Conservation (phyloP, 1,140 invertebrate genomes). For the Carposina sasakii region DNA sequence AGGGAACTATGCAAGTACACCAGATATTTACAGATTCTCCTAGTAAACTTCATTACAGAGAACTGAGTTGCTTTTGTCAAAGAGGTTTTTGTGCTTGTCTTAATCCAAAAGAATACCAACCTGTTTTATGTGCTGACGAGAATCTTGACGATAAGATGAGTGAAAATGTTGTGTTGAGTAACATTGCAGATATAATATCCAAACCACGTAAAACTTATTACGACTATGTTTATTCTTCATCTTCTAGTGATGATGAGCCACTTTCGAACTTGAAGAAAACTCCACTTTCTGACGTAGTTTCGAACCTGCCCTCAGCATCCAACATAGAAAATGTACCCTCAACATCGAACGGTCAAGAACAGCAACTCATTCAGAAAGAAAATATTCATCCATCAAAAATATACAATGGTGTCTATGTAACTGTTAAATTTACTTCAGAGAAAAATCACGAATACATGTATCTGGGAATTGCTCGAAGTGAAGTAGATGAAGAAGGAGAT, state of each 20-base stretch:
- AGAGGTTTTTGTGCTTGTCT: constrained; percentile 2
- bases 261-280: constrained; percentile 1
- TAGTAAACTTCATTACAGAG: background rate
- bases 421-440: constrained; percentile 1
- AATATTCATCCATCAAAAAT: constrained; percentile 7
- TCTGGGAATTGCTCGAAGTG: constrained; percentile 8
- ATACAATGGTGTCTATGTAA: constrained; percentile 1
- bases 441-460: constrained; percentile 8
- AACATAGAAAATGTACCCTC: too few relatives aligned
- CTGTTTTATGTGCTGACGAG: background rate
- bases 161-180: background rate
- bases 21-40: constrained; percentile 2
- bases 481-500: constrained; percentile 16
- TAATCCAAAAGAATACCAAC: background rate
- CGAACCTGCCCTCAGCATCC: background rate
- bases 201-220: background rate
- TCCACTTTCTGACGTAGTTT: background rate
- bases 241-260: background rate
- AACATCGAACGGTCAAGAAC: too few relatives aligned
- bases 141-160: background rate
- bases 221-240: background rate
- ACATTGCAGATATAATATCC: background rate
- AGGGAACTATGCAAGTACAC: constrained; percentile 10
- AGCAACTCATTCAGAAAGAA: too few relatives aligned
- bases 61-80: constrained; percentile 4